Evolutionary conservation across 2,888 invertebrate species (phyloP).

Genomic region (Patella caerulea): DNA sequence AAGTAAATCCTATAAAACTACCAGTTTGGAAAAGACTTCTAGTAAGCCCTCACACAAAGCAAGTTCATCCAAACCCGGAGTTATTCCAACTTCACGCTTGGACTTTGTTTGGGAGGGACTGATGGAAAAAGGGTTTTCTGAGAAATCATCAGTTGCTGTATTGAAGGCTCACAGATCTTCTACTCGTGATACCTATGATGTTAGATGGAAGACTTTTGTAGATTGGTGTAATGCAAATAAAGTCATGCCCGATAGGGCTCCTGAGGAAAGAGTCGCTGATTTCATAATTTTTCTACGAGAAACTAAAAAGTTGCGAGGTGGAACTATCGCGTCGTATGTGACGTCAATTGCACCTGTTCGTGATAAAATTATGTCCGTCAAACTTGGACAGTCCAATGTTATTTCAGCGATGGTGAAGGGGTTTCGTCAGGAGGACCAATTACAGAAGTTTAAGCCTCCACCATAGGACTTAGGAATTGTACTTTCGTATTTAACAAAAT

Average conservation of each 20-base stretch:
- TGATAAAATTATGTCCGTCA: not conserved
- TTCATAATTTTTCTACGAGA: conserved; percentile 1
- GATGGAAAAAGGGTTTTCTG: not conserved
- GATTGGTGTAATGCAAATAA: not conserved
- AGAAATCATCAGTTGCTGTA: conserved; percentile 7
- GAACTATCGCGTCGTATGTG: conserved; percentile 11
- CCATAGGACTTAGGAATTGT: not conserved
- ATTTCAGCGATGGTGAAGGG: not conserved
- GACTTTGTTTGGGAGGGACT: conserved; percentile 5
- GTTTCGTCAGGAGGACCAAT: not conserved
- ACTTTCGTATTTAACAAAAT: not conserved
- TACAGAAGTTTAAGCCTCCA: not conserved
- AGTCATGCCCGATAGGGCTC: not conserved
- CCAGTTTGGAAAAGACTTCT: conserved; percentile 8
- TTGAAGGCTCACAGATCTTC: conserved; percentile 6
- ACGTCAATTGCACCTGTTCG: not conserved
- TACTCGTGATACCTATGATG: not conserved
- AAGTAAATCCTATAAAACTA: not conserved
- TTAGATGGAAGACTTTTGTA: not conserved
- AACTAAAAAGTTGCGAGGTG: not conserved
- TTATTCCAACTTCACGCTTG: not conserved
- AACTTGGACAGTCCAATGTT: not conserved
- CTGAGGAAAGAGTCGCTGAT: not conserved
- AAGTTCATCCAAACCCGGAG: not conserved
- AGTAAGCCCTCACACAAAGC: conserved; percentile 8